Evolutionary conservation across 2,888 invertebrate species (phyloP).

Genomic region (Ormyrus labotus): DNA sequence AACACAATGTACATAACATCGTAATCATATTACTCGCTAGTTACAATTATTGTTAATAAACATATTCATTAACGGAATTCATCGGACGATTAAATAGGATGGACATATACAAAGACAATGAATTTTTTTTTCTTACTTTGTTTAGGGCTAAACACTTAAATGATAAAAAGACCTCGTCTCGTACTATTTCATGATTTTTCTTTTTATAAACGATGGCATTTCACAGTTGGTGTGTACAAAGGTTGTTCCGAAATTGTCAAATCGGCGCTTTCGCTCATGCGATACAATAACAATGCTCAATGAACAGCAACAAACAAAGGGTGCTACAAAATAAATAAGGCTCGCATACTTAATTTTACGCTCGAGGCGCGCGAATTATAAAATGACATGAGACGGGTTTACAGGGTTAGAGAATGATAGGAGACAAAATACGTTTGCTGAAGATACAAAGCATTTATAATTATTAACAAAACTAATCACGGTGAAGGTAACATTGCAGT

Average conservation of each 20-base stretch:
- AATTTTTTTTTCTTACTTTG: slow-evolving; percentile 61
- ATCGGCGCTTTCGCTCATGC: slow-evolving; percentile 43
- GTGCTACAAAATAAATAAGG: slow-evolving; percentile 60
- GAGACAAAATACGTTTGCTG: slow-evolving; percentile 32
- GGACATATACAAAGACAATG: slow-evolving; percentile 69
- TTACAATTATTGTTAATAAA: slow-evolving; percentile 71
- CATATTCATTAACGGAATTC: slow-evolving; percentile 69
- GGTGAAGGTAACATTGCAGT: slow-evolving; percentile 56
- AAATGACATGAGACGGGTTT: slow-evolving; percentile 51
- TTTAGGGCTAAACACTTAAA: slow-evolving; percentile 54
- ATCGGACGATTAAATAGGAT: slow-evolving; percentile 71
- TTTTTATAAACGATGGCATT: slow-evolving; percentile 52
- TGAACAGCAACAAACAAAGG: slow-evolving; percentile 62
- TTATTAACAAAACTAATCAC: slow-evolving; percentile 55
- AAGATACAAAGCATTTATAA: slow-evolving; percentile 42
- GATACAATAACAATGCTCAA: slow-evolving; percentile 43
- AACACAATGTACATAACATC: slow-evolving; percentile 73
- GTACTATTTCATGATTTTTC: slow-evolving; percentile 28
- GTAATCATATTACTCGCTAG: slow-evolving; percentile 70
- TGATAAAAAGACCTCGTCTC: slow-evolving; percentile 51
- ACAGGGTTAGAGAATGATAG: slow-evolving; percentile 60
- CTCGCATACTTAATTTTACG: slow-evolving; percentile 27
- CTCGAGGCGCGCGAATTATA: slow-evolving; percentile 36
- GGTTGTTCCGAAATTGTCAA: slow-evolving; percentile 67
- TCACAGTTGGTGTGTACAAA: slow-evolving; percentile 52